Evolutionary conservation across 2,113 vertebrate genomes (phyloP).

Genomic region (Bos javanicus): DNA sequence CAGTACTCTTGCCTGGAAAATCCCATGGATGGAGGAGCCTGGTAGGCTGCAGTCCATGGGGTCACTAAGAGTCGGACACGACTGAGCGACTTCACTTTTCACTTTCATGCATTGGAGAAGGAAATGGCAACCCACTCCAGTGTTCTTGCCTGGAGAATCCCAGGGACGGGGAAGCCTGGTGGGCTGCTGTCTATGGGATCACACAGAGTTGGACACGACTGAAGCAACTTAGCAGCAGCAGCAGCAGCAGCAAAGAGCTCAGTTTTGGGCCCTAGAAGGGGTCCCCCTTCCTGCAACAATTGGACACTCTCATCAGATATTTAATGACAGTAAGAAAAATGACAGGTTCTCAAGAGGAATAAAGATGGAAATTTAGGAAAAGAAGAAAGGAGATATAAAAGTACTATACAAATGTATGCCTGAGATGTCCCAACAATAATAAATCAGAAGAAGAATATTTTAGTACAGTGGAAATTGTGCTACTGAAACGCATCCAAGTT

Average conservation of each 20-base stretch:
- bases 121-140: no score
- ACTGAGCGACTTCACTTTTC: no score
- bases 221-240: no score
- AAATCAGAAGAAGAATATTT: background rate
- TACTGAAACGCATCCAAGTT: background rate
- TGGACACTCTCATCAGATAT: background rate
- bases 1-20: no score
- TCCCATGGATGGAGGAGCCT: no score
- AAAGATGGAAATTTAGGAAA: background rate
- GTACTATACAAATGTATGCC: background rate
- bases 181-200: no score
- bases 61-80: no score
- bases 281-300: background rate
- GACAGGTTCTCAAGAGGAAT: background rate
- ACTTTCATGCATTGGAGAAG: no score
- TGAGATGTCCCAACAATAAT: background rate
- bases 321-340: background rate
- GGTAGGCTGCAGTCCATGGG: no score
- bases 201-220: no score
- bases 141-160: no score
- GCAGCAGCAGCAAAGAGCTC: background rate
- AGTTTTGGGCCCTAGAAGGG: background rate
- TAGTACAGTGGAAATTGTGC: background rate
- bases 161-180: no score
- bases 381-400: background rate